These are phyloP conservation scores for Ceuthmochares aereus DNA, from an alignment of 2,113 vertebrate genomes.

Conservation along the genomic window DNA sequence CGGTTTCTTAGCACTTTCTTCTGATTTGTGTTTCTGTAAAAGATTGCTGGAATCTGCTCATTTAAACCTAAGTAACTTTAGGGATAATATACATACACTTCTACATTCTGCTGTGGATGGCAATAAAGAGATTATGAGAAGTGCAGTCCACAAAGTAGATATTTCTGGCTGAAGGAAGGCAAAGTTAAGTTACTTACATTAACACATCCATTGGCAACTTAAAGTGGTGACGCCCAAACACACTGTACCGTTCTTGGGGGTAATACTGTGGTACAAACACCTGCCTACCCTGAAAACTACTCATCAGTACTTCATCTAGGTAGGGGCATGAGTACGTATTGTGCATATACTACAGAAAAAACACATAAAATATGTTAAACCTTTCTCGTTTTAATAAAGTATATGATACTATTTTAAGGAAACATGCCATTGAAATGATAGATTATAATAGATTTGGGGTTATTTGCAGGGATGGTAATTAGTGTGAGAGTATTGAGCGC, in stretches of 20 bases:
- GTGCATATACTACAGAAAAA: neutral
- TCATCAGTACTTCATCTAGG: neutral
- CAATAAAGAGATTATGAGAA: neutral
- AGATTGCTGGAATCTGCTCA: neutral
- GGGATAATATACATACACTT: neutral
- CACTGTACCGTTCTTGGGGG: neutral
- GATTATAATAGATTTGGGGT: neutral
- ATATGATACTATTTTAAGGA: neutral
- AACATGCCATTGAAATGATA: neutral
- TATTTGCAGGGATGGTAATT: neutral
- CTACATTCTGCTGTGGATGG: neutral
- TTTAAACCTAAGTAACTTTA: neutral
- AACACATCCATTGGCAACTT: neutral
- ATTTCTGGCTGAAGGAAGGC: neutral
- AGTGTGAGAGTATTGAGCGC: neutral
- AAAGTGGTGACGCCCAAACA: neutral
- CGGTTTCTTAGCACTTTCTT: neutral
- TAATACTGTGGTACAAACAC: neutral
- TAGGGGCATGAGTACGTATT: neutral
- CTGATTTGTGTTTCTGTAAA: neutral
- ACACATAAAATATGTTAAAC: neutral
- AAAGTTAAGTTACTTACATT: neutral
- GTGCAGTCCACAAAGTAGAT: neutral
- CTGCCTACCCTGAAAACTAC: neutral
- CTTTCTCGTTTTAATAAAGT: neutral